These are phyloP conservation scores for Hystrix brachyura DNA, from an alignment of 2,113 vertebrate species.

Conservation along the genomic window DNA sequence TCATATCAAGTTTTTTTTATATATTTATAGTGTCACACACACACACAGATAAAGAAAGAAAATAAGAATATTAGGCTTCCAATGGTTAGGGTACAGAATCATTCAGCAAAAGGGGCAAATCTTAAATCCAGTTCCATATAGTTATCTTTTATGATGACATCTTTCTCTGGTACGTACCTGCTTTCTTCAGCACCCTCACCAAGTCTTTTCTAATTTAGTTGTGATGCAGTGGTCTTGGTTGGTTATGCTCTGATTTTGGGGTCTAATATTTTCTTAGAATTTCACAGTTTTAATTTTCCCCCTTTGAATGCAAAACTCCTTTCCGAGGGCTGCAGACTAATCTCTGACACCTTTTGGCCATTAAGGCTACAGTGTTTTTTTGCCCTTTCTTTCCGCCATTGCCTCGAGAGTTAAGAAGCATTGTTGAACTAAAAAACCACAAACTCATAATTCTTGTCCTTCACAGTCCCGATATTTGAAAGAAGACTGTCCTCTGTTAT, in stretches of 20 bases:
- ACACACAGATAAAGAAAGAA: background rate
- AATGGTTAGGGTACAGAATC: background rate
- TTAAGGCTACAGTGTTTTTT: background rate
- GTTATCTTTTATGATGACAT: background rate
- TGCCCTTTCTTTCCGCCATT: background rate
- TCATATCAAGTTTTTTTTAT: background rate
- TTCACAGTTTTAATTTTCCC: background rate
- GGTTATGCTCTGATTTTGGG: background rate
- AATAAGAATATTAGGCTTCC: background rate
- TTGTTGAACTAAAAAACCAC: slow-evolving; percentile 7
- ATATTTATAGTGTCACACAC: background rate
- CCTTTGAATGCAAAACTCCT: background rate
- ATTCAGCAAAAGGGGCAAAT: background rate
- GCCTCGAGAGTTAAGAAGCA: background rate
- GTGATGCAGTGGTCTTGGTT: background rate
- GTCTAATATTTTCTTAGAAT: background rate
- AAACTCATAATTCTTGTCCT: slow-evolving; percentile 1
- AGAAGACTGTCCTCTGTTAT: slow-evolving; percentile 48
- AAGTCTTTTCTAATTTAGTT: background rate
- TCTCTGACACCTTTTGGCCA: background rate
- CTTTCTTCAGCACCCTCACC: background rate
- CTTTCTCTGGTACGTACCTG: background rate
- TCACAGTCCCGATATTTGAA: slow-evolving; percentile 5
- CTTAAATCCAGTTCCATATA: background rate
- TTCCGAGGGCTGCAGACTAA: background rate